A percentile compares a stretch with the other conserved stretches of the same genome.
These are phyloP conservation scores for Bombus affinis DNA, from an alignment of 1,140 invertebrate genomes.

Conservation along the genomic window DNA sequence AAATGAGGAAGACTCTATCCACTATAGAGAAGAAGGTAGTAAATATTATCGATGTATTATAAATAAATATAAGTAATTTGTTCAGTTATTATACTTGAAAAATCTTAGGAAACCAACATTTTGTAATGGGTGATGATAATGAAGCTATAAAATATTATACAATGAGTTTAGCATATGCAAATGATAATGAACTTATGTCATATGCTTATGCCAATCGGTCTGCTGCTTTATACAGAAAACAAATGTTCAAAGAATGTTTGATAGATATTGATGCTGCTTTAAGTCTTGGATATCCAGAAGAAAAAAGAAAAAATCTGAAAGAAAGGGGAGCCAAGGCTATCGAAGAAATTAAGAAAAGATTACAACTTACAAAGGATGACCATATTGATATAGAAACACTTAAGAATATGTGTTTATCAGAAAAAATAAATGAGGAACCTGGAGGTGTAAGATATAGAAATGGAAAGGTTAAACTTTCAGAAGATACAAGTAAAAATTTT, in stretches of 20 bases:
- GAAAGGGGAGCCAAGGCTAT: conserved; percentile 76
- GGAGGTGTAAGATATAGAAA: conserved; percentile 11
- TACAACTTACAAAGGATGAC: conserved; percentile 45
- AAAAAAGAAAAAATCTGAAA: conserved; percentile 76
- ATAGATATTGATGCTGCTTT: conserved; percentile 80
- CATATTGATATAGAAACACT: conserved; percentile 11
- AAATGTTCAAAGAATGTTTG: conserved; percentile 80
- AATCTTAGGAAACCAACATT: conserved; percentile 78
- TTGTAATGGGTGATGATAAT: conserved; percentile 77
- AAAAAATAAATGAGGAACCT: neutral
- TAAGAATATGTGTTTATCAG: conserved; percentile 4
- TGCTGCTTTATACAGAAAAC: conserved; percentile 79
- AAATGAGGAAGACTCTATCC: conserved; percentile 74
- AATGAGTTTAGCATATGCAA: conserved; percentile 78
- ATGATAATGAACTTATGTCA: conserved; percentile 73
- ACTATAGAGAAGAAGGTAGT: conserved; percentile 78
- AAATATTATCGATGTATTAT: conserved; percentile 11
- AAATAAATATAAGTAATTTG: neutral
- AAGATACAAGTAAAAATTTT: conserved; percentile 10
- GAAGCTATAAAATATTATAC: conserved; percentile 80
- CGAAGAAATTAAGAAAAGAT: conserved; percentile 68
- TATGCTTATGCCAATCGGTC: conserved; percentile 81
- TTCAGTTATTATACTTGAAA: neutral
- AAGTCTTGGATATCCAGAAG: conserved; percentile 76
- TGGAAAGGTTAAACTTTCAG: neutral